Percentiles rank a stretch among this genome's conserved stretches.
Conservation (phyloP, 2,113 vertebrate genomes). For the Elephantulus edwardii region DNA sequence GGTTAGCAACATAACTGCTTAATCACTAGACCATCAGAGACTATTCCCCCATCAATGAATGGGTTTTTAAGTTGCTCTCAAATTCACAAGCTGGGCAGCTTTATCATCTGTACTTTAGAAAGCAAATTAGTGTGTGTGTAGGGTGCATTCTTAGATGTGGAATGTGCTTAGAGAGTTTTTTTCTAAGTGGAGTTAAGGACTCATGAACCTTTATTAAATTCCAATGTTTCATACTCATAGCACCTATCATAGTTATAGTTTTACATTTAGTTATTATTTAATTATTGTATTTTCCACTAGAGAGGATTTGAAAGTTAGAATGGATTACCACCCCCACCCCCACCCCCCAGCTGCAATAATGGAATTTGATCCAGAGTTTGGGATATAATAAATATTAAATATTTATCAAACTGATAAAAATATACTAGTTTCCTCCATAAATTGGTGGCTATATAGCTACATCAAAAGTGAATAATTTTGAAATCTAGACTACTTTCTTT, state of each 20-base stretch:
- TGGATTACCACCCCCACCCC: too few species aligned
- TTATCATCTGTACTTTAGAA: neutral
- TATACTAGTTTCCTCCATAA: neutral
- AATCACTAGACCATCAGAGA: too few species aligned
- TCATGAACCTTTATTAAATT: neutral
- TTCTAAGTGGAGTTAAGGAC: neutral
- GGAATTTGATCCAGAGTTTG: neutral
- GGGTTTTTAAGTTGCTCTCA: neutral
- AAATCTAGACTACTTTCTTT: neutral
- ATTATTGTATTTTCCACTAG: neutral
- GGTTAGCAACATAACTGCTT: too few species aligned
- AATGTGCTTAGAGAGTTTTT: neutral
- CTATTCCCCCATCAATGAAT: neutral
- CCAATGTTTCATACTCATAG: neutral
- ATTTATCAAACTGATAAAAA: neutral
- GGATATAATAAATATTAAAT: neutral
- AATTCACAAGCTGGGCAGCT: neutral
- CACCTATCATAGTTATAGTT: neutral
- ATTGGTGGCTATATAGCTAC: neutral
- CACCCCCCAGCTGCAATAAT: neutral
- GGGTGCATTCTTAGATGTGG: neutral
- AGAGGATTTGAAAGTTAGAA: neutral
- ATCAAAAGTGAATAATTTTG: neutral
- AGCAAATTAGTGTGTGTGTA: neutral
- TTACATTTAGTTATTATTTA: conserved; percentile 1